Evolutionary conservation across 1,140 invertebrate genomes (phyloP).

Genomic region (Scaptodrosophila lebanonensis): DNA sequence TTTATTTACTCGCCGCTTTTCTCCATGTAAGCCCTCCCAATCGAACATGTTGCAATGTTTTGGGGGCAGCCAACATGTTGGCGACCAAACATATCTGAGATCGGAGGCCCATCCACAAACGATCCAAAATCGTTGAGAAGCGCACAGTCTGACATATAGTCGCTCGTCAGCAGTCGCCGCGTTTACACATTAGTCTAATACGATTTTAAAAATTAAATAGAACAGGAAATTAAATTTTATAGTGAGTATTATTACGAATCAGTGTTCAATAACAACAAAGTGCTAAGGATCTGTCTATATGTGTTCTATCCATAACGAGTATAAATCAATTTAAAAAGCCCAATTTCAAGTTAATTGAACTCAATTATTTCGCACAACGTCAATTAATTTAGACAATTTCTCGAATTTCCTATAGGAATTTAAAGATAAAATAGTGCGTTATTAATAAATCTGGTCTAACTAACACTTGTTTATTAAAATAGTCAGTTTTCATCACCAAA

Average conservation of each 20-base stretch:
- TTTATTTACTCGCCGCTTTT: too few species aligned
- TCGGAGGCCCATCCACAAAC: constrained; percentile 9
- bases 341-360: constrained; percentile 49
- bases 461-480: too few species aligned
- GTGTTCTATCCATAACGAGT: too few species aligned
- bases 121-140: constrained; percentile 38
- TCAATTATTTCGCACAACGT: constrained; percentile 31
- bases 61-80: constrained; percentile 49
- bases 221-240: not conserved
- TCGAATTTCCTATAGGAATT: too few species aligned
- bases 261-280: not conserved
- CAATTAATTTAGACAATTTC: constrained; percentile 39
- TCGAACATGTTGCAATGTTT: constrained; percentile 21
- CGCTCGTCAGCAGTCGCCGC: constrained; percentile 34
- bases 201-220: constrained; percentile 6
- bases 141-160: constrained; percentile 29
- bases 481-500: too few species aligned
- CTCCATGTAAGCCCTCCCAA: too few species aligned
- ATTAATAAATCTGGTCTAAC: too few species aligned
- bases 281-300: constrained; percentile 6
- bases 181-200: constrained; percentile 26
- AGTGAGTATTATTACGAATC: constrained; percentile 34
- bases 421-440: too few species aligned
- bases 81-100: constrained; percentile 44
- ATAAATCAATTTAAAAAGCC: too few species aligned